These are phyloP conservation scores for Macrotrachela quadricornifera DNA, from an alignment of 1,140 invertebrate species.

Conservation along the genomic window DNA sequence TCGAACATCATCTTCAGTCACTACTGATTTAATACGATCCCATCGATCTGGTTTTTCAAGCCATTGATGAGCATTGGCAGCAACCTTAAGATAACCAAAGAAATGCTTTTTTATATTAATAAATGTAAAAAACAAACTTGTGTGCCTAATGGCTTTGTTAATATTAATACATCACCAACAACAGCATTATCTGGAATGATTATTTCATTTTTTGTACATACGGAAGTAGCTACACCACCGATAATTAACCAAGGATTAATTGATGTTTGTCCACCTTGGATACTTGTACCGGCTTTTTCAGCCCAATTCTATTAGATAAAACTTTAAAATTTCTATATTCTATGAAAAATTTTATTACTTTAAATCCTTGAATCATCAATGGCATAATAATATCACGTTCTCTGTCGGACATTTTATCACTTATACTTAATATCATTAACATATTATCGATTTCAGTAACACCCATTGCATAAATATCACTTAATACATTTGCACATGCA, in stretches of 20 bases:
- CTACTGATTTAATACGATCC: slow-evolving; percentile 81
- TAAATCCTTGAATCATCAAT: slow-evolving; percentile 77
- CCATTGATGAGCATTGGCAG: slow-evolving; percentile 92
- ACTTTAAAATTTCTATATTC: too few relatives aligned
- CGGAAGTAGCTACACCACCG: slow-evolving; percentile 80
- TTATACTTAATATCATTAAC: slow-evolving; percentile 75
- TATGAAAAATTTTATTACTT: slow-evolving; percentile 18
- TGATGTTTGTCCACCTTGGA: slow-evolving; percentile 81
- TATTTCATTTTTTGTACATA: slow-evolving; percentile 75
- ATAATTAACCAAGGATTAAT: slow-evolving; percentile 94
- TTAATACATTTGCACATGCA: slow-evolving; percentile 90
- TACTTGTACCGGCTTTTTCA: slow-evolving; percentile 66
- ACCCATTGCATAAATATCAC: slow-evolving; percentile 94
- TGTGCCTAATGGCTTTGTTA: slow-evolving; percentile 86
- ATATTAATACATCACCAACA: slow-evolving; percentile 77
- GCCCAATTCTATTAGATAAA: slow-evolving; percentile 45
- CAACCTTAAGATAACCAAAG: slow-evolving; percentile 31
- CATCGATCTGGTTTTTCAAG: slow-evolving; percentile 71
- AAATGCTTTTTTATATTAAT: too few relatives aligned
- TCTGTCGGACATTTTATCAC: slow-evolving; percentile 49
- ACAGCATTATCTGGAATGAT: slow-evolving; percentile 88
- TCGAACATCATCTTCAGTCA: slow-evolving; percentile 72
- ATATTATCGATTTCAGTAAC: slow-evolving; percentile 97
- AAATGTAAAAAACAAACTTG: slow-evolving; percentile 29
- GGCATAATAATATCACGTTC: slow-evolving; percentile 82